phyloP scores from a whole-genome alignment of 2,888 invertebrate species.

The Pemphredon lugubris region DNA sequence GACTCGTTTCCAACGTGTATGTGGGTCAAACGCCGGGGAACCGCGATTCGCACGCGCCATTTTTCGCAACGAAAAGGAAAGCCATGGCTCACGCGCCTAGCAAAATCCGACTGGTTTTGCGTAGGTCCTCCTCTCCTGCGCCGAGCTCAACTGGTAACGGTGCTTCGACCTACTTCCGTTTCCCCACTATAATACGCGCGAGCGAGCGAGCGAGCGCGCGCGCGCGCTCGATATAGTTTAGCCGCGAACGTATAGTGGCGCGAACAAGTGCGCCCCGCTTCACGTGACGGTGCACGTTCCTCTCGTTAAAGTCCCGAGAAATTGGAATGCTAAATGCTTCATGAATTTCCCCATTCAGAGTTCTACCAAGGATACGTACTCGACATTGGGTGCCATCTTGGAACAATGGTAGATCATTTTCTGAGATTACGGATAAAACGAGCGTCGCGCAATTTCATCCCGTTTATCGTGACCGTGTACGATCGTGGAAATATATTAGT shows the following conservation, averaged over 20 bases:
- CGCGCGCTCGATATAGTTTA: constrained; percentile 66
- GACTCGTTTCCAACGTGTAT: constrained; percentile 61
- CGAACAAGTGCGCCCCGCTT: constrained; percentile 57
- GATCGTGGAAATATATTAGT: no score
- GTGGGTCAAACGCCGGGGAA: constrained; percentile 77
- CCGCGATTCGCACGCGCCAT: constrained; percentile 79
- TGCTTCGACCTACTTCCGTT: constrained; percentile 79
- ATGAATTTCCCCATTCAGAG: not conserved
- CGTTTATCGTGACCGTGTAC: no score
- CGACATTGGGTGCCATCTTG: no score
- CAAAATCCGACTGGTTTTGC: constrained; percentile 71
- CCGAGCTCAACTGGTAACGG: constrained; percentile 77
- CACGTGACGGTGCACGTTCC: constrained; percentile 33
- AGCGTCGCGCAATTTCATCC: no score
- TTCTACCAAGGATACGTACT: not conserved
- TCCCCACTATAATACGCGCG: constrained; percentile 61
- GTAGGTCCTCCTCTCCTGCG: constrained; percentile 67
- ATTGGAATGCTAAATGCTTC: constrained; percentile 20
- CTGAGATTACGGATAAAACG: not conserved
- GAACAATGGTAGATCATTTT: not conserved
- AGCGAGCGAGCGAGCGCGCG: no score
- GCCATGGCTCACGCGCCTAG: constrained; percentile 73
- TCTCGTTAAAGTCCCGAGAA: constrained; percentile 19
- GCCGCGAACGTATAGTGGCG: constrained; percentile 62
- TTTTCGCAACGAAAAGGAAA: constrained; percentile 81